Evolutionary conservation across 2,888 invertebrate species (phyloP).

Genomic region (Limnephilus marmoratus): DNA sequence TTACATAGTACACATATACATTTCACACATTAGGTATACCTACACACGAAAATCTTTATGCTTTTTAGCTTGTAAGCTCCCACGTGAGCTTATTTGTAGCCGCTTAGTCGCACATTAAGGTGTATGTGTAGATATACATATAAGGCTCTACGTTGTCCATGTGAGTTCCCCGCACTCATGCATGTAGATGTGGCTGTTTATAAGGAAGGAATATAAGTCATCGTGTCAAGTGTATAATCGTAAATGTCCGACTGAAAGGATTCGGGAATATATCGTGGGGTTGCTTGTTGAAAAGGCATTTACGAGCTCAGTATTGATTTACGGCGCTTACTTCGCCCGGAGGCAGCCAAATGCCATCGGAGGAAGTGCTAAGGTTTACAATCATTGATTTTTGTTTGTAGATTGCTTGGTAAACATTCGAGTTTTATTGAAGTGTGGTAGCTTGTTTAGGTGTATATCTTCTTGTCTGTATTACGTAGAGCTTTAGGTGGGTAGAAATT

Average conservation of each 20-base stretch:
- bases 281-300: conserved; percentile 52
- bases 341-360: conserved; percentile 8
- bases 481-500: neutral
- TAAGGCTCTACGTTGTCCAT: neutral
- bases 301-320: conserved; percentile 48
- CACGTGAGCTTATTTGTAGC: neutral
- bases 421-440: neutral
- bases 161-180: neutral
- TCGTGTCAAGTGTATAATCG: conserved; percentile 57
- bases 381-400: neutral
- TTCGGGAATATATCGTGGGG: conserved; percentile 49
- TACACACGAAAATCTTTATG: neutral
- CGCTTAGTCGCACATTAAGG: neutral
- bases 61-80: neutral
- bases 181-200: conserved; percentile 33
- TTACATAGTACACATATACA: no score
- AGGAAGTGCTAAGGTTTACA: neutral
- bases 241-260: conserved; percentile 56
- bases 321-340: neutral
- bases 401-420: neutral
- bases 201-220: conserved; percentile 52
- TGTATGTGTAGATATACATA: neutral
- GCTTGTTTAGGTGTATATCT: neutral
- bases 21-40: no score
- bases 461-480: neutral